phyloP scores from a whole-genome alignment of 1,140 invertebrate genomes.

The Heliconius eleuchia region DNA sequence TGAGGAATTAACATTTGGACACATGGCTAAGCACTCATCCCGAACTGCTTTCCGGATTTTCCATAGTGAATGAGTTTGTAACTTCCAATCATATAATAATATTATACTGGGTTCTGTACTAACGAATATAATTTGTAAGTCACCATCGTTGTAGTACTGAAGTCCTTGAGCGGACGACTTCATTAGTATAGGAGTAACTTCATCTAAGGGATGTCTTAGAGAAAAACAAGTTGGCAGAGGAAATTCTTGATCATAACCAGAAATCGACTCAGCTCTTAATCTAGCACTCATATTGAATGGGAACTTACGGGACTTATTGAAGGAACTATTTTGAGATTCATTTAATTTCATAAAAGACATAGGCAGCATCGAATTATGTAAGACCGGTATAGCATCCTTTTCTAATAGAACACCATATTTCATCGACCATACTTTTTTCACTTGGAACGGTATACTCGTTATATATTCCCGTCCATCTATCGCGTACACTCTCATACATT shows the following conservation, averaged over 20 bases:
- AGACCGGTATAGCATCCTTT: slow-evolving; percentile 80
- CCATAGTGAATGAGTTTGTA: slow-evolving; percentile 91
- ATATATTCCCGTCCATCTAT: slow-evolving; percentile 91
- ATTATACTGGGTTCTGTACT: slow-evolving; percentile 81
- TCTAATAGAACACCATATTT: slow-evolving; percentile 90
- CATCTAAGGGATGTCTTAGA: slow-evolving; percentile 93
- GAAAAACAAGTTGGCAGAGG: slow-evolving; percentile 89
- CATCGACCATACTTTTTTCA: slow-evolving; percentile 88
- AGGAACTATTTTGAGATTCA: slow-evolving; percentile 65
- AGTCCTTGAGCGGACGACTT: slow-evolving; percentile 83
- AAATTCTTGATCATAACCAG: slow-evolving; percentile 68
- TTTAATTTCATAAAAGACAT: slow-evolving; percentile 63
- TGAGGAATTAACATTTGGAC: slow-evolving; percentile 76
- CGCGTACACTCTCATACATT: slow-evolving; percentile 90
- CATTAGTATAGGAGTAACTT: slow-evolving; percentile 91
- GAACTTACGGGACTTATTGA: slow-evolving; percentile 56
- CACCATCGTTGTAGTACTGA: slow-evolving; percentile 79
- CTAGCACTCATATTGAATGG: slow-evolving; percentile 69
- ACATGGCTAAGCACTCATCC: slow-evolving; percentile 86
- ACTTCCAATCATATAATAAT: slow-evolving; percentile 89
- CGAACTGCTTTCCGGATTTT: slow-evolving; percentile 87
- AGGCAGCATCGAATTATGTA: slow-evolving; percentile 64
- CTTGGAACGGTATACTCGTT: slow-evolving; percentile 92
- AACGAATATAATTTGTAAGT: slow-evolving; percentile 81
- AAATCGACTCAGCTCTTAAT: slow-evolving; percentile 62